Base-by-base conservation (phyloP, 2,888 invertebrate genomes). In the Gnatocerus cornutus region DNA sequence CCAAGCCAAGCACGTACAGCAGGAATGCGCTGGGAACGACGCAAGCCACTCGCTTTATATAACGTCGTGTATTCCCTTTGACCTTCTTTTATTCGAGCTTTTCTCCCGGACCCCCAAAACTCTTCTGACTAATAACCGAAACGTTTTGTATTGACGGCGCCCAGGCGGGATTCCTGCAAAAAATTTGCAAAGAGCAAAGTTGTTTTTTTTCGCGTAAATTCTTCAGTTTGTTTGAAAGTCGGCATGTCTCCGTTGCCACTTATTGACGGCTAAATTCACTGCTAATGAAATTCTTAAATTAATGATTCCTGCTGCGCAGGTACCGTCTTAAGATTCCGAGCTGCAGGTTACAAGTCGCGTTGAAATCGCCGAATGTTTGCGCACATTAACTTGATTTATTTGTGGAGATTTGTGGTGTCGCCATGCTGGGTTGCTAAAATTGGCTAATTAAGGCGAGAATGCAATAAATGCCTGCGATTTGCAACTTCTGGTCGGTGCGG, bases 11-110 rank as follows among this genome's bases (percentile, higher is more conserved):
- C 76, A 75, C 74, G 77, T 76, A 76, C 71, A 61, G 27, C 69
- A 72, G 75, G 77, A 77, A 77, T 77, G 75, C 72, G 75, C 71
- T 75, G 77, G 74, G 73, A 76, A 76, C 71, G 69, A 69, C 66
- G 68, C 64, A 59, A 59, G 27, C 45, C 13, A 30, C 10, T 41
- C 46, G 39, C 27, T 48, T 50, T 66, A 50, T 56, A 29, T 43
- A 64, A 41, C 52, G 53, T 58, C 45, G 30, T 50, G 48, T 9
- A 56, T 53, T 73, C 71, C 71, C 73, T 71, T 68, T 71, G 71
- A 72, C 73, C 73, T 72, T 73, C 71, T 69, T 69, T 55, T 50
- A 50, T 33, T 9, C 30, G n/a, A 10, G 37, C 29, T 21, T 21
- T 21, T 4, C 2, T 21, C 4, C 2, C 1, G 21, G 2, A 4